Evolutionary conservation across 1,140 invertebrate species (phyloP).

Genomic region (Sitodiplosis mosellana): DNA sequence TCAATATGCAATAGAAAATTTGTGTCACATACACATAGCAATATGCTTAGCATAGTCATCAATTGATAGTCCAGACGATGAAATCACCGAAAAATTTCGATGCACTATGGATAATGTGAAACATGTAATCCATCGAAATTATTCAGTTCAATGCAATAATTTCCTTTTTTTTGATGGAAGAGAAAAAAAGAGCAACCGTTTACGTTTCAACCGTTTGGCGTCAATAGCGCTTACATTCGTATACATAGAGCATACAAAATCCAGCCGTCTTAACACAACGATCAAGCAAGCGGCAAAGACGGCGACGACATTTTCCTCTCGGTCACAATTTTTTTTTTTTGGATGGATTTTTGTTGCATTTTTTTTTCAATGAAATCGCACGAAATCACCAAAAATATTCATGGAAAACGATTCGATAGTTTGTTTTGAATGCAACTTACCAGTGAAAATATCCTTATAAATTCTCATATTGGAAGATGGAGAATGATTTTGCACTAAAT

Average conservation of each 20-base stretch:
- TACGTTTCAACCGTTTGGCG: too few relatives aligned
- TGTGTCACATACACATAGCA: too few relatives aligned
- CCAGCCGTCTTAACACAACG: neutral
- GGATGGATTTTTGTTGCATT: neutral
- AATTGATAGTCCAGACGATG: too few relatives aligned
- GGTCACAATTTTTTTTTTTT: neutral
- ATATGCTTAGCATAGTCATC: too few relatives aligned
- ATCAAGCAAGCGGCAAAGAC: neutral
- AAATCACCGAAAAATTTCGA: too few relatives aligned
- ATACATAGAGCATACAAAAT: neutral
- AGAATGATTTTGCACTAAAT: neutral
- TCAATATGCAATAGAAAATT: too few relatives aligned
- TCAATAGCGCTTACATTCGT: too few relatives aligned
- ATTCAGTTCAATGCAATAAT: too few relatives aligned
- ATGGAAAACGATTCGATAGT: neutral
- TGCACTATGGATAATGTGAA: too few relatives aligned
- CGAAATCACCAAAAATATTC: neutral
- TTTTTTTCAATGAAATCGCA: neutral
- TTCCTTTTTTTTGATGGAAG: too few relatives aligned
- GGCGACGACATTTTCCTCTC: neutral
- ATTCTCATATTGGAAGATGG: slow-evolving; percentile 65
- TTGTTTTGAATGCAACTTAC: slow-evolving; percentile 31
- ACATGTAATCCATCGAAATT: too few relatives aligned
- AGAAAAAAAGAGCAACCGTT: too few relatives aligned
- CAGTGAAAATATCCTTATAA: slow-evolving; percentile 86